Base-by-base conservation (phyloP, 2,113 vertebrate genomes). In the Henicopernis longicauda region DNA sequence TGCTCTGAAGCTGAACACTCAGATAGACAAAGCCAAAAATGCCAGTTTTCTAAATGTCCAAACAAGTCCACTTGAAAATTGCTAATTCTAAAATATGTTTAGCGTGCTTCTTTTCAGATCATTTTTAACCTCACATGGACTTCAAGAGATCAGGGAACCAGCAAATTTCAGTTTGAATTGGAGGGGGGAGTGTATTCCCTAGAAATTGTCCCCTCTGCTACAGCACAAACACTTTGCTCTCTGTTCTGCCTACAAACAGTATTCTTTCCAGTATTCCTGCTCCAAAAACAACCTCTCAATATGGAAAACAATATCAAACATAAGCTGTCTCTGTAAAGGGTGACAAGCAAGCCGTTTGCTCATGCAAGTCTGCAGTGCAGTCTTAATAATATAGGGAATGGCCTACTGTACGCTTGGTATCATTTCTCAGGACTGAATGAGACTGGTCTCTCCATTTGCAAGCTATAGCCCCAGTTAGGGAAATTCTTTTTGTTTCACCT, bases 231-330 rank as follows among this genome's bases (percentile, higher is more conserved):
- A 62, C 89, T 91, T 85, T 81, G 69, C 89, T 86, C 92, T 82
- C 89, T 73, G 40, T 70, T 94, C 76, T 94, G 83, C 77, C 78
- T 93, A 81, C 57, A 78, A 92, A 89, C 52, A 76, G 62, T 66
- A 95, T 85, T 94, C 91, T 67, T 91, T 52, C 81, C 83, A 82
- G 27, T 76, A 76, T 86, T 93, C 89, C 86, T 62, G 76, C 89
- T 93, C 61, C 86, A 89, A 95, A 95, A 94, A 26, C 89, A 79
- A 87, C 84, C 65, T 83, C 92, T 95, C 94, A 87, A 89, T 89
- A 95, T 54, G 78, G 86, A 95, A 91, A 86, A 91, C 84, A 85
- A 57, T 65, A 86, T 57, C 81, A 94, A 83, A 94, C 78, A 79
- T 47, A 86, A 96, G 78, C 70, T 97, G 69, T 58, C 73, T 85